phyloP scores from a whole-genome alignment of 2,888 invertebrate genomes.

The Octonoba sinensis region DNA sequence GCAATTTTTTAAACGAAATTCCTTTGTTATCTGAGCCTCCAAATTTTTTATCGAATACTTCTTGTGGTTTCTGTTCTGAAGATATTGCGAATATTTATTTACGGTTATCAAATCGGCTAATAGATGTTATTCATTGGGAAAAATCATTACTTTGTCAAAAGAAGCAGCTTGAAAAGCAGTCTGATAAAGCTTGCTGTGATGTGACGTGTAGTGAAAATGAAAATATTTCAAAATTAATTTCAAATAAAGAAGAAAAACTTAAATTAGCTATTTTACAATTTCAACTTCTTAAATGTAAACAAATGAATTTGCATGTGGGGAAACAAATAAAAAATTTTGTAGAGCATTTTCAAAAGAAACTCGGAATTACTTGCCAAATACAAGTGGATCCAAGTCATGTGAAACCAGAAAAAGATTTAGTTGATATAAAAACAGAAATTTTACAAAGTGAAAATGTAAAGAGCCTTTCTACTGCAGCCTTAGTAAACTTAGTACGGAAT shows the following conservation, averaged over 20 bases:
- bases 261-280: not conserved
- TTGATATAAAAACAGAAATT: constrained; percentile 68
- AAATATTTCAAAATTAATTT: not conserved
- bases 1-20: too few relatives aligned
- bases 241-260: not conserved
- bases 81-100: too few relatives aligned
- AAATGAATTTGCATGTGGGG: constrained; percentile 77
- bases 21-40: too few relatives aligned
- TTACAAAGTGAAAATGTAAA: constrained; percentile 71
- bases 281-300: not conserved
- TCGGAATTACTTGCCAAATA: constrained; percentile 67
- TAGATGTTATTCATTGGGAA: too few relatives aligned
- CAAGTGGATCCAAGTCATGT: constrained; percentile 36
- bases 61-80: too few relatives aligned
- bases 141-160: too few relatives aligned
- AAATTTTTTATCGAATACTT: too few relatives aligned
- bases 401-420: constrained; percentile 20
- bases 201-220: not conserved
- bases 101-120: too few relatives aligned
- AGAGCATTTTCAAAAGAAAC: constrained; percentile 77
- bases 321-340: constrained; percentile 84
- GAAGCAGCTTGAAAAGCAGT: too few relatives aligned
- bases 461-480: constrained; percentile 73
- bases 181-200: not conserved
- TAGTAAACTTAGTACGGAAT: constrained; percentile 76